Evolutionary conservation across 2,797 vertebrate species (phyloP), one percentile per base, ranked within the genome.

Genomic region (Pagetopsis macropterus): DNA sequence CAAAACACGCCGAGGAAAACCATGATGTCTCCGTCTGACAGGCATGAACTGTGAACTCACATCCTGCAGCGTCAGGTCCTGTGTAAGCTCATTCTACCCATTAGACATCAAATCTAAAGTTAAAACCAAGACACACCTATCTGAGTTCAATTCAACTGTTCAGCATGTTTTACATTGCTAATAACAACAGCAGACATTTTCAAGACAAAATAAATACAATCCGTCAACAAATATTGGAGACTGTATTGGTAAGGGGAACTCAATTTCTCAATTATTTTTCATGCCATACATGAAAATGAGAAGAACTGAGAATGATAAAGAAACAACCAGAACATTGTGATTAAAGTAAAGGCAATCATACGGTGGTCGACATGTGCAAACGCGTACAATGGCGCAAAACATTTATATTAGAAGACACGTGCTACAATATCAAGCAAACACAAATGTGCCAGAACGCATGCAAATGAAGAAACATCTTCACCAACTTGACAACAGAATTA

Each of bases 1-100:
- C 61, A 44, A 9, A 51, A 56, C 77, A 31, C 14, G 41, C 27
- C 11, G 8, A 41, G 46, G 60, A 16, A 79, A 77, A 56, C 57
- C 74, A 40, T 1, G 2, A 46, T 23, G 1, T 21, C 21, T 71
- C 46, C 1, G 61, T 54, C 64, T 64, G 65, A 70, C 6, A 5
- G 11, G 54, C 15, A 23, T 21, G 21, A 12, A 60, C 56, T 54
- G 44, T 59, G 43, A 79, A 54, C 65, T 65, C 60, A 48, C 23
- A 48, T 61, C 65, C 70, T 57, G 49, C 57, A 23, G 37, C 1
- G 3, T 55, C 51, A 17, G 16, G 1, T 16, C 57, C 10, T 61
- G 11, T 1, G 19, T 14, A 9, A 19, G 16, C 63, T 40, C 62
- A 33, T 27, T 33, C 62, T 37, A 55, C 54, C 41, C 1, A 12